Evolutionary conservation across 2,888 invertebrate genomes (phyloP), one percentile per base, ranked within the genome.

Genomic region (Tipula unca): DNA sequence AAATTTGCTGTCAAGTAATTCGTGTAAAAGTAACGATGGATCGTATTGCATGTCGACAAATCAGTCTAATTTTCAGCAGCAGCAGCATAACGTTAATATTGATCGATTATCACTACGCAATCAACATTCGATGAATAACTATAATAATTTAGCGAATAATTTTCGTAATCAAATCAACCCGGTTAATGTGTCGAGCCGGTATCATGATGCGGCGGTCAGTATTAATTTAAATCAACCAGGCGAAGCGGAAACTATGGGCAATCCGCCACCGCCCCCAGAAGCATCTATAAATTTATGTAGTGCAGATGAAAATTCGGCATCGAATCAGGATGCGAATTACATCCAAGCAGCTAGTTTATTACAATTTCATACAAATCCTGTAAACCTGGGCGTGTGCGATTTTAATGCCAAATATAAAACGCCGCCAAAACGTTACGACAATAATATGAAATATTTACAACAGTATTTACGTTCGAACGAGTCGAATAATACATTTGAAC

Each of bases 1-100:
- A 92, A 97, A 97, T 91, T 93, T 97, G 86, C 92, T 97, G 84
- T 96, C 96, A 69, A 94, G 94, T 86, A 93, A 93, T 89, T 89
- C 89, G 0, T 89, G 89, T 87, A 96, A 96, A 91, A 95, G 94
- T 88, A 95, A 94, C 89, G 95, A 95, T 88, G 94, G 93, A 93
- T 89, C 93, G 93, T 69, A 69, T 8, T 69, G 69, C 25, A 25
- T 69, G 69, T 88, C 89, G 89, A n/a, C 89, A 89, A 17, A 29
- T 29, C 48, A 29, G 29, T 29, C 29, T 8, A 48, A 54, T 17
- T 92, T 85, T 91, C 69, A 69, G 10, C 69, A 69, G 10, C 69
- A 69, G 10, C 69, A 69, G 69, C 69, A 1, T 88, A 90, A 25
- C 88, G 86, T 84, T 82, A 86, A 20, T 83, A 32, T 83, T 32